Conservation (phyloP, 2,113 vertebrate genomes). For the Dipodomys spectabilis region DNA sequence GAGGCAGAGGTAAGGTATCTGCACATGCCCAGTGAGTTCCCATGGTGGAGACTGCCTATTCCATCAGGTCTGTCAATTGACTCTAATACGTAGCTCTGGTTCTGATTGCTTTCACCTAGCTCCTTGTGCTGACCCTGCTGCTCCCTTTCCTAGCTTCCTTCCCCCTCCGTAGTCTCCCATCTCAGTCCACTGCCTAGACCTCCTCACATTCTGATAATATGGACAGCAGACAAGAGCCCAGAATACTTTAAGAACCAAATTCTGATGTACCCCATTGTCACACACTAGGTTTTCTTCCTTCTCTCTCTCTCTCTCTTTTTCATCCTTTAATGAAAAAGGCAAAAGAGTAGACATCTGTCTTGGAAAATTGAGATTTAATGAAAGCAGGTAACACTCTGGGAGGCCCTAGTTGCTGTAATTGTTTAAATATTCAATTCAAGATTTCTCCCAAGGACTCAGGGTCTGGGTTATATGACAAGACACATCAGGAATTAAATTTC, state of each 20-base stretch:
- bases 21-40: background rate
- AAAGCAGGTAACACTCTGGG: conserved; percentile 60
- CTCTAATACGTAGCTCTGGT: background rate
- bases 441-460: conserved; percentile 60
- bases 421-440: conserved; percentile 72
- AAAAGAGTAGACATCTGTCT: conserved; percentile 63
- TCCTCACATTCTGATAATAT: background rate
- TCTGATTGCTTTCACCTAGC: background rate
- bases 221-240: background rate
- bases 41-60: accelerated
- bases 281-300: background rate
- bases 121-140: background rate
- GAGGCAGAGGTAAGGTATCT: background rate
- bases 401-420: conserved; percentile 60
- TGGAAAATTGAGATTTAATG: conserved; percentile 75
- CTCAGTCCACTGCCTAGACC: background rate
- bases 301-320: background rate
- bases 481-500: conserved; percentile 73
- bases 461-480: conserved; percentile 66
- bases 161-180: background rate
- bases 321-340: conserved; percentile 59
- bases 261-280: background rate
- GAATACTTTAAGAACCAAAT: background rate
- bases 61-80: background rate
- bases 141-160: background rate